phyloP scores from a whole-genome alignment of 2,797 vertebrate genomes.

The Megaceryle alcyon region DNA sequence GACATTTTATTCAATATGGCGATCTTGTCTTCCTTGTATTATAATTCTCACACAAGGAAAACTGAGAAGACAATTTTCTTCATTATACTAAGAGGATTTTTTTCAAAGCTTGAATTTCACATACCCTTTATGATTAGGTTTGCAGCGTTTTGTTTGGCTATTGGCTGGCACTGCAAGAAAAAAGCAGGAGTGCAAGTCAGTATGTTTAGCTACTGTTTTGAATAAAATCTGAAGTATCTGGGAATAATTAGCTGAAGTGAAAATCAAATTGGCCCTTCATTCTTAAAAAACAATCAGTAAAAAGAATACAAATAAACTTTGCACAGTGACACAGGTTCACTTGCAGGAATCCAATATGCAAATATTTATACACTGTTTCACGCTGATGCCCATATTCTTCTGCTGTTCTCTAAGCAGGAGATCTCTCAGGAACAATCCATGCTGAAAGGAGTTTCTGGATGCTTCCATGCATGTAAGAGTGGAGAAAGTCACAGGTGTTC shows the following conservation, averaged over 20 bases:
- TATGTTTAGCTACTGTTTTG: background rate
- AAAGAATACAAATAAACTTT: background rate
- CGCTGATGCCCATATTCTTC: background rate
- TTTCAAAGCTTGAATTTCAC: background rate
- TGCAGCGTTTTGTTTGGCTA: background rate
- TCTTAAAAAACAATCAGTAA: background rate
- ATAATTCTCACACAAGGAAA: background rate
- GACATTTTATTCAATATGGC: background rate
- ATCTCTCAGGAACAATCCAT: background rate
- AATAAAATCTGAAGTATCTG: background rate
- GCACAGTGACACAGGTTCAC: background rate
- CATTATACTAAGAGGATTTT: background rate
- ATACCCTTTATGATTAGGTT: background rate
- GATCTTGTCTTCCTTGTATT: background rate
- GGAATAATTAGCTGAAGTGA: background rate
- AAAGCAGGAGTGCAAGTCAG: background rate
- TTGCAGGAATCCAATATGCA: background rate
- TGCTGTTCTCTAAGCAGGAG: background rate
- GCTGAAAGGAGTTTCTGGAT: background rate
- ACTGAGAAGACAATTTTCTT: background rate
- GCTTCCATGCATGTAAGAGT: background rate
- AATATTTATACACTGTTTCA: background rate
- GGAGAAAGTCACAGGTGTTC: background rate
- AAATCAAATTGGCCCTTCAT: background rate
- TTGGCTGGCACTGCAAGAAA: background rate